Percentiles rank a stretch among this genome's conserved stretches.
Evolutionary conservation across 2,797 vertebrate species (phyloP).

Genomic region (Ceyx erithaca): DNA sequence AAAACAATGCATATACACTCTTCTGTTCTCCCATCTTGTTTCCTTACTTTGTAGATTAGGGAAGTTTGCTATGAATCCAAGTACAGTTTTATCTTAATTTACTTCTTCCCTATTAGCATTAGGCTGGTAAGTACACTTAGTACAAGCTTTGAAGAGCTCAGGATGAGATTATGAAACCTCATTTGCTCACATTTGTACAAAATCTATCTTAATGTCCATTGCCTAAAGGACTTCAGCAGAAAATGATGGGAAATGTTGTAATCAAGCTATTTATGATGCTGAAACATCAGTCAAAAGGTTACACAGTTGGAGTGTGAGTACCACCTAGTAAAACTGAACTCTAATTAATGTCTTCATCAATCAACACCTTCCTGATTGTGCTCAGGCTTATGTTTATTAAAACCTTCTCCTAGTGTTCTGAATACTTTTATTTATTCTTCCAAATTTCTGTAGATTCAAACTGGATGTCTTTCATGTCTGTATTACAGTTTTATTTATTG

Average conservation of each 20-base stretch:
- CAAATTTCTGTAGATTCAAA: neutral
- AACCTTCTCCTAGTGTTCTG: neutral
- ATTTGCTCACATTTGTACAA: neutral
- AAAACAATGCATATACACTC: neutral
- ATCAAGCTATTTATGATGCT: neutral
- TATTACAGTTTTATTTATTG: neutral
- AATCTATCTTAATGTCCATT: neutral
- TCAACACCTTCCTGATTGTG: neutral
- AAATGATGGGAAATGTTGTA: neutral
- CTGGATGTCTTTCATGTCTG: neutral
- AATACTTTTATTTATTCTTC: neutral
- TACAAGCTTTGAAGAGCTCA: neutral
- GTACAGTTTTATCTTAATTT: neutral
- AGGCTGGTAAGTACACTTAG: neutral
- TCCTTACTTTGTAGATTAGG: neutral
- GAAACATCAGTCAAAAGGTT: neutral
- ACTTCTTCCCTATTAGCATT: neutral
- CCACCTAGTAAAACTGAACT: neutral
- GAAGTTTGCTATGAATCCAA: neutral
- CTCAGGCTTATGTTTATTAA: neutral
- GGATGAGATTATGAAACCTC: neutral
- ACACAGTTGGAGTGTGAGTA: neutral
- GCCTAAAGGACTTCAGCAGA: neutral
- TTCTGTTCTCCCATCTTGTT: neutral
- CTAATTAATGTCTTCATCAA: neutral